Base-by-base conservation (phyloP, 1,140 invertebrate genomes). In the Drosophila jambulina region DNA sequence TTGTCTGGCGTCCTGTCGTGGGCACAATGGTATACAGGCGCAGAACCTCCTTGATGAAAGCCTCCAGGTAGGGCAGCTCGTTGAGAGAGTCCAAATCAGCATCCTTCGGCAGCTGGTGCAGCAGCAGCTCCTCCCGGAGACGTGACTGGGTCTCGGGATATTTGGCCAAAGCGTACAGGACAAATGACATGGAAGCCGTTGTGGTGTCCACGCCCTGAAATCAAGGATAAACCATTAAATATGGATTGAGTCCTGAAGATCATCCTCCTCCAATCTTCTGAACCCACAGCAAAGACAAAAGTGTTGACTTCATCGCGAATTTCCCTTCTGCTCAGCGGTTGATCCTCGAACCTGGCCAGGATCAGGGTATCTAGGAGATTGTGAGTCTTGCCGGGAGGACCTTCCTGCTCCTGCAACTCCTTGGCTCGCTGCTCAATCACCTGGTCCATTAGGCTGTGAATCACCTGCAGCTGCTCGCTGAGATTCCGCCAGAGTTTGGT, bases 281-380 rank as follows among this genome's bases (percentile, higher is more conserved):
- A 3, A 48, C 46, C 15, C 32, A 92, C 91, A 48, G 91, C 91
- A 80, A 92, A 90, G 0, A 92, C 85, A 78, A 92, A 91, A 0
- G 91, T 92, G 15, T 92, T 92, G 40, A 92, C 56, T 59, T 92
- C 90, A 42, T 92, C 90, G 5, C 82, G 70, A 10, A 92, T 81
- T 53, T 92, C 78, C 19, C 61, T 60, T 6, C 75, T 56, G n/a
- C 46, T 78, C 10, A 91, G 42, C 17, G 48, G 12, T 3, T 54
- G 43, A 29, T 70, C 75, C 12, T 82, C 62, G 23, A 84, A 75
- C 21, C 62, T 59, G 17, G 79, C 75, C 38, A 74, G 32, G 1
- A 92, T 43, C n/a, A 92, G 63, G 2, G 81, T 75, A 29, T 92
- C 88, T 34, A 92, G 69, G 9, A 92, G 69, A 10, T 78, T 86